A percentile compares a stretch with the other conserved stretches of the same genome.
Evolutionary conservation across 2,888 invertebrate species (phyloP).

Genomic region (Altica lythri): DNA sequence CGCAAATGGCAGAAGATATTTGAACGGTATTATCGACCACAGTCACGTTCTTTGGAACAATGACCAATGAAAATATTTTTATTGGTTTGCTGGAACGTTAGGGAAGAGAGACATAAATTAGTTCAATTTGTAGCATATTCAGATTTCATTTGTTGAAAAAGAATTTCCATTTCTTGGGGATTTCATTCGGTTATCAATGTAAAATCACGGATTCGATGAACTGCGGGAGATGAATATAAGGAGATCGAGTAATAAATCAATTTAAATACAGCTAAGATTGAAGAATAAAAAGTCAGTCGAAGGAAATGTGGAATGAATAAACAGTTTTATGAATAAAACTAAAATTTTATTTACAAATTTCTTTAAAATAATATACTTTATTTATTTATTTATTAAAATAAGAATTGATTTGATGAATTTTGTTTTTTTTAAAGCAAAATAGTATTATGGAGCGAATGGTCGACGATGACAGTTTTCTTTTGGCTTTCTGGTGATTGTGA

Average conservation of each 20-base stretch:
- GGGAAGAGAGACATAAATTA: conserved; percentile 14
- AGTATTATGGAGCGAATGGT: too few relatives aligned
- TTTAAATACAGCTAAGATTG: too few relatives aligned
- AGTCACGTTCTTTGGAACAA: conserved; percentile 32
- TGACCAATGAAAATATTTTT: conserved; percentile 40
- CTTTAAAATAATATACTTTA: too few relatives aligned
- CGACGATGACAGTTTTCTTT: too few relatives aligned
- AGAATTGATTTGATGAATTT: too few relatives aligned
- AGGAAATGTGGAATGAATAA: too few relatives aligned
- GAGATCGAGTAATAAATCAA: neutral
- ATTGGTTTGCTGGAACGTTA: conserved; percentile 23
- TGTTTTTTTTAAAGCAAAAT: too few relatives aligned
- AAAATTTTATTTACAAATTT: too few relatives aligned
- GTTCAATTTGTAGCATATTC: conserved; percentile 21
- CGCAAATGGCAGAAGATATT: conserved; percentile 28
- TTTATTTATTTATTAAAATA: too few relatives aligned
- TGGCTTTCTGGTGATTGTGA: too few relatives aligned
- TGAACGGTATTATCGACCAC: conserved; percentile 34
- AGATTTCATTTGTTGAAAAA: conserved; percentile 17
- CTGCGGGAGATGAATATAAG: neutral
- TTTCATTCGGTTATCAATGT: conserved; percentile 12
- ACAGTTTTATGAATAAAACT: too few relatives aligned
- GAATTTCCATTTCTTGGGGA: conserved; percentile 7
- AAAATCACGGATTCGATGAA: conserved; percentile 8
- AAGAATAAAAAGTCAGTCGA: neutral